Evolutionary conservation across 2,113 vertebrate species (phyloP).

Genomic region (Cervus canadensis): DNA sequence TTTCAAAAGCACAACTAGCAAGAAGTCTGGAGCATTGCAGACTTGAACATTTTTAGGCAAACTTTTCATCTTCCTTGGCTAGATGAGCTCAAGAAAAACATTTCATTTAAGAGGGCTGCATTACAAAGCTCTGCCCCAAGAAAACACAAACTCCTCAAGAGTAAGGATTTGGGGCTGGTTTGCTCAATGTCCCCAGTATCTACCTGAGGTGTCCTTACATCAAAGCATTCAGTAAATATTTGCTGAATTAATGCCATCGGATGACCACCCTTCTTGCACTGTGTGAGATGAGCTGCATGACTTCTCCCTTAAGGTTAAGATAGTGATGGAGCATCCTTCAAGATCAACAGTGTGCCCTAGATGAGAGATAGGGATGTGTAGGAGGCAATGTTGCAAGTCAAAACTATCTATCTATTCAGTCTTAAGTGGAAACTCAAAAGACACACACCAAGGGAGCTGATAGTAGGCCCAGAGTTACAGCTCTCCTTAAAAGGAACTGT

Average conservation of each 20-base stretch:
- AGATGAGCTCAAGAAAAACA: not conserved
- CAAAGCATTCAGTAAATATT: not conserved
- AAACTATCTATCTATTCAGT: not conserved
- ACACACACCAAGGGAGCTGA: not conserved
- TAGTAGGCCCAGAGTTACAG: not conserved
- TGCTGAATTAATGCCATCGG: not conserved
- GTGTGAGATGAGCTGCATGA: not conserved
- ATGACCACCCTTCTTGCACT: not conserved
- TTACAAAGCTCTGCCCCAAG: not conserved
- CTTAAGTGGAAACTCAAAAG: not conserved
- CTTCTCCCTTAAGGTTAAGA: not conserved
- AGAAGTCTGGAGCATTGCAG: constrained; percentile 14
- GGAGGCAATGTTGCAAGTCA: not conserved
- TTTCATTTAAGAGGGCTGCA: not conserved
- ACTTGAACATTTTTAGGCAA: constrained; percentile 29
- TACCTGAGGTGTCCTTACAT: not conserved
- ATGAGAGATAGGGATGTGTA: not conserved
- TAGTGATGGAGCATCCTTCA: not conserved
- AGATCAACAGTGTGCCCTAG: not conserved
- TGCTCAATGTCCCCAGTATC: not conserved
- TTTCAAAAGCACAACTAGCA: constrained; percentile 51
- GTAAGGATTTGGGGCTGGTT: not conserved
- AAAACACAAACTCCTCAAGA: not conserved
- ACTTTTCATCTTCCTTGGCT: constrained; percentile 14
- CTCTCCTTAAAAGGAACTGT: not conserved